Percentiles rank a stretch among this genome's conserved stretches.
Evolutionary conservation across 2,113 vertebrate genomes (phyloP).

Genomic region (Hemiscyllium ocellatum): DNA sequence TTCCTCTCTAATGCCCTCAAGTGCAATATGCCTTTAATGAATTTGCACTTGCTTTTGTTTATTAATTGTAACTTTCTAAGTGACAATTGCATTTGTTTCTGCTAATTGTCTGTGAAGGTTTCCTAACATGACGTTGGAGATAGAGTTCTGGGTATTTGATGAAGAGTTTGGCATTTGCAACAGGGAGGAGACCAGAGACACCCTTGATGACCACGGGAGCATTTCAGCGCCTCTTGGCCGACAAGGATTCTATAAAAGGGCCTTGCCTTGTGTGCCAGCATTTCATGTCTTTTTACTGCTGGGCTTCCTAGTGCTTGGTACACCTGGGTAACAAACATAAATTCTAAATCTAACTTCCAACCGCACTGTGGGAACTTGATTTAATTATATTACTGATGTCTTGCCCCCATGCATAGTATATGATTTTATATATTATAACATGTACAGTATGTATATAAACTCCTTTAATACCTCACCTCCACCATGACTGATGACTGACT

Average conservation of each 20-base stretch:
- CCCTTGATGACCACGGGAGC: neutral
- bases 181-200: neutral
- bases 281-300: neutral
- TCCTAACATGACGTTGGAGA: no score
- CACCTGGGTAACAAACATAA: neutral
- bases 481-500: no score
- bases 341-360: neutral
- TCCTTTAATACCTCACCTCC: no score
- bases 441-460: no score
- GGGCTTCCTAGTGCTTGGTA: no score
- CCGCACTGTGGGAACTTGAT: neutral
- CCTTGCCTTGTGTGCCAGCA: neutral
- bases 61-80: neutral
- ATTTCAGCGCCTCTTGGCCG: neutral
- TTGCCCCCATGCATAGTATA: no score
- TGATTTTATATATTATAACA: no score
- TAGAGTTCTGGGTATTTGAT: neutral
- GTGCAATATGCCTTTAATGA: neutral
- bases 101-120: neutral
- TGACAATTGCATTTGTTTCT: neutral
- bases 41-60: neutral
- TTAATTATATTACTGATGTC: neutral
- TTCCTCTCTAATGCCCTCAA: neutral
- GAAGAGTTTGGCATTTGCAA: neutral
- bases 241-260: neutral